Conservation (phyloP, 1,140 invertebrate species). For the Physella acuta region DNA sequence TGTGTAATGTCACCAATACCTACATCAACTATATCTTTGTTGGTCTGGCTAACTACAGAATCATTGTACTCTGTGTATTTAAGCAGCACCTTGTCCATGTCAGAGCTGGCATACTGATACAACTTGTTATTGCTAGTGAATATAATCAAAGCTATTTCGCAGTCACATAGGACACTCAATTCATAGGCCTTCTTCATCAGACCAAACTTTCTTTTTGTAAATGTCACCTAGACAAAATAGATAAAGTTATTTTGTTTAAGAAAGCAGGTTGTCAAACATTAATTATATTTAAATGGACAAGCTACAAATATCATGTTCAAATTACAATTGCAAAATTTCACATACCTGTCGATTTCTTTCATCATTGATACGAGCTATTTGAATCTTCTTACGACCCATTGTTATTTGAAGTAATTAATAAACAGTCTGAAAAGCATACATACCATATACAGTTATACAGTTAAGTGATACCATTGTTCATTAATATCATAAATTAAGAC, state of each 20-base stretch:
- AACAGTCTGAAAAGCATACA: background rate
- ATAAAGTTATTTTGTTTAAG: constrained; percentile 3
- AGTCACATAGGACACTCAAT: constrained; percentile 96
- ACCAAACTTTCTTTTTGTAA: constrained; percentile 99
- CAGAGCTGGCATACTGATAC: constrained; percentile 98
- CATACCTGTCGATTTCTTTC: constrained; percentile 96
- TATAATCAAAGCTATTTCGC: constrained; percentile 99
- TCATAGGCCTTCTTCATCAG: constrained; percentile 99
- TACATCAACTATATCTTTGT: constrained; percentile 99
- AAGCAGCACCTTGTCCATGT: constrained; percentile 99
- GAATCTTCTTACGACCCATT: constrained; percentile 99
- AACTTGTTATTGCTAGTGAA: constrained; percentile 99
- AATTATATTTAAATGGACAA: too few species aligned
- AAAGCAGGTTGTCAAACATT: too few species aligned
- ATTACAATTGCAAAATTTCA: constrained; percentile 1
- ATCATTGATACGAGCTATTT: constrained; percentile 98
- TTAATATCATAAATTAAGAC: too few species aligned
- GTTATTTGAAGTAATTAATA: too few species aligned
- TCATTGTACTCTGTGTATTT: constrained; percentile 99
- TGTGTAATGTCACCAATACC: constrained; percentile 60
- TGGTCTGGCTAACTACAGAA: constrained; percentile 98
- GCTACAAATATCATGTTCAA: background rate
- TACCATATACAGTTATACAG: too few species aligned
- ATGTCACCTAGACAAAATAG: constrained; percentile 82
- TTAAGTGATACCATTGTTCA: too few species aligned